Conservation (phyloP, 2,113 vertebrate species). For the Mionectes macconnelli region DNA sequence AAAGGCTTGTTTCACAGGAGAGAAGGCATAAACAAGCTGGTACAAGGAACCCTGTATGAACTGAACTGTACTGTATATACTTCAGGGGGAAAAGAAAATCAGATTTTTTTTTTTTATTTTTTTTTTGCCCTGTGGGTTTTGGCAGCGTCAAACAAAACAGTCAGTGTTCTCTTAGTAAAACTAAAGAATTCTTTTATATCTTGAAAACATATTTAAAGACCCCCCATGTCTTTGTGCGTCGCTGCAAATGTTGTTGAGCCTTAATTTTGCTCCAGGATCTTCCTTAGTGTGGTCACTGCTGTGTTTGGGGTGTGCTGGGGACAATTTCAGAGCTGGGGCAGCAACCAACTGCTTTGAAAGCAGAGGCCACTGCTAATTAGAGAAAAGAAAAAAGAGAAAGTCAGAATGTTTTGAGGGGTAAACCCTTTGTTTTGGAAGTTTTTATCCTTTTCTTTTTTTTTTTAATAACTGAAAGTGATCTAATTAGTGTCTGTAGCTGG, state of each 20-base stretch:
- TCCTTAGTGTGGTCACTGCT: neutral
- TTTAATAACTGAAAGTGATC: slow-evolving; percentile 26
- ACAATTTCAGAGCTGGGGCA: neutral
- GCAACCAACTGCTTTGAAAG: neutral
- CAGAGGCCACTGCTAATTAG: neutral
- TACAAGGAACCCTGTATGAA: slow-evolving; percentile 73
- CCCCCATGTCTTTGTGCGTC: neutral
- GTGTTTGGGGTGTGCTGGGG: neutral
- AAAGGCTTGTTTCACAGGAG: slow-evolving; percentile 71
- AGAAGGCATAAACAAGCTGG: slow-evolving; percentile 65
- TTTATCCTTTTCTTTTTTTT: neutral
- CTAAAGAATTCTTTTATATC: neutral
- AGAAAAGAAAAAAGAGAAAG: neutral
- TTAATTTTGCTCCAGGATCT: neutral
- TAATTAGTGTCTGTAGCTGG: slow-evolving; percentile 26
- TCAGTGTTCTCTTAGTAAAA: slow-evolving; percentile 65
- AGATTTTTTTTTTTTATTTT: neutral
- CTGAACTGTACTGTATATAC: slow-evolving; percentile 50
- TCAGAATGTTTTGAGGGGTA: neutral
- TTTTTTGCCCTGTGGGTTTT: slow-evolving; percentile 56
- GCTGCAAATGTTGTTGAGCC: neutral
- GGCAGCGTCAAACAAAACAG: slow-evolving; percentile 67
- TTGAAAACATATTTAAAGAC: slow-evolving; percentile 25
- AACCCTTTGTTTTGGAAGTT: neutral
- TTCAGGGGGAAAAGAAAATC: neutral